Base-by-base conservation (phyloP, 2,113 vertebrate species). In the Ictalurus punctatus region DNA sequence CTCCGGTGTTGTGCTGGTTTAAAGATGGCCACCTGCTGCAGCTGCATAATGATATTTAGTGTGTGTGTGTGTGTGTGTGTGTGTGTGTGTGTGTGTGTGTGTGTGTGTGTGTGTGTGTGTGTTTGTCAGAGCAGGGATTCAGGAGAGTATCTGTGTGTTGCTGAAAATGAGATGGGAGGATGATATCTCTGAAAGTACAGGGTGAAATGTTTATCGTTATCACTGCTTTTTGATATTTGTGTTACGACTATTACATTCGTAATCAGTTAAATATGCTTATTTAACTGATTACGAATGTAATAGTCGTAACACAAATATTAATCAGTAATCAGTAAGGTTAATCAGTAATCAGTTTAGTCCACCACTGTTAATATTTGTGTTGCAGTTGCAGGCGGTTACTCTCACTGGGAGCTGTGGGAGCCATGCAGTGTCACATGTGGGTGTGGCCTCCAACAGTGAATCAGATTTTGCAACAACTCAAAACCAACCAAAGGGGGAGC, bases 141-240 rank as follows among this genome's bases (percentile, higher is more conserved):
- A 0, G 97, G 97, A 17, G 95, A 88, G 90, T 98, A 98, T 94
- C 95, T 84, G 78, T 99, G 98, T 78, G 94, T 97, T 92, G 98
- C 96, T 0, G 96, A 97, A 92, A 98, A 97, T 0, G 96, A 97
- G 25, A 94, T 91, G 0, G 97, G 56, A 96, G 95, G 90, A 95
- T 94, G 16, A 93, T 98, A 89, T 94, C 93, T 19, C 94, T 99
- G 10, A 95, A 91, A 71, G 94, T 99, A 59, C 96, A 97, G 93
- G 95, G 97, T 99, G 91, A 97, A 96, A 87, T 73, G 2, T 25
- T 63, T 74, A 34, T 82, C 21, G n/a, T n/a, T 3, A 67, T 17
- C 25, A 71, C 37, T 48, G 74, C 69, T 1, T 58, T 83, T 67
- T 87, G 12, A 0, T 40, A 7, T 54, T 79, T 52, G 25, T 78